Evolutionary conservation across 92 coral and sea anemone species (phyloP).

Genomic region (Nematostella vectensis): DNA sequence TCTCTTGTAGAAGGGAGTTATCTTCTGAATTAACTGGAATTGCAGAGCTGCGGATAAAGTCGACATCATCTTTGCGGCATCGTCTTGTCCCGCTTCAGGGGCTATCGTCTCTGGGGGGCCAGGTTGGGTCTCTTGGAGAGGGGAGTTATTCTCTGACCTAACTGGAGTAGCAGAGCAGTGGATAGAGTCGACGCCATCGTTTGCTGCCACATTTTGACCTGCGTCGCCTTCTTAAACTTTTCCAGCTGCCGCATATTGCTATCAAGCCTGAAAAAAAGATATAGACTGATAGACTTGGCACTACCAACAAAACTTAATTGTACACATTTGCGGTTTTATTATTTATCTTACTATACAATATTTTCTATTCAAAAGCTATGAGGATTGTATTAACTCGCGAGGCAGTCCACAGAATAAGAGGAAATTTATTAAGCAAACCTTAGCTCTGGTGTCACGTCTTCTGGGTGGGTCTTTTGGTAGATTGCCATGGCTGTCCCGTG

Average conservation of each 20-base stretch:
- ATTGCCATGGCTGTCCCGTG: conserved; percentile 55
- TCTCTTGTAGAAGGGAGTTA: conserved; percentile 15
- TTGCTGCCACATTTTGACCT: too few species aligned
- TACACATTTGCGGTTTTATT: not conserved
- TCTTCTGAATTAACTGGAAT: conserved; percentile 27
- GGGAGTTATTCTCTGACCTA: too few species aligned
- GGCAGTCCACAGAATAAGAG: not conserved
- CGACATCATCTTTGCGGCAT: conserved; percentile 4
- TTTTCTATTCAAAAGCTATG: not conserved
- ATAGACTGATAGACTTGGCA: not conserved
- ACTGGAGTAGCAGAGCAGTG: conserved; percentile 1
- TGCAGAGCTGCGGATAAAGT: conserved; percentile 3
- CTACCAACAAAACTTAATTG: not conserved
- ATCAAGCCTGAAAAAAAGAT: not conserved
- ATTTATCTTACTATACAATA: not conserved
- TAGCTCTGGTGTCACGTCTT: conserved; percentile 29
- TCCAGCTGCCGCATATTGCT: not conserved
- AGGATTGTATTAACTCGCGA: too few species aligned
- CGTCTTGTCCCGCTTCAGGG: too few species aligned
- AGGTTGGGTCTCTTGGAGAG: too few species aligned
- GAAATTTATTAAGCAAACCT: conserved; percentile 10
- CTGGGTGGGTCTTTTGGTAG: conserved; percentile 31
- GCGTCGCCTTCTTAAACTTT: conserved; percentile 4
- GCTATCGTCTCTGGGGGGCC: too few species aligned
- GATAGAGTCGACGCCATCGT: too few species aligned